Base-by-base conservation (phyloP, 2,888 invertebrate genomes). In the Anorthoa munda region DNA sequence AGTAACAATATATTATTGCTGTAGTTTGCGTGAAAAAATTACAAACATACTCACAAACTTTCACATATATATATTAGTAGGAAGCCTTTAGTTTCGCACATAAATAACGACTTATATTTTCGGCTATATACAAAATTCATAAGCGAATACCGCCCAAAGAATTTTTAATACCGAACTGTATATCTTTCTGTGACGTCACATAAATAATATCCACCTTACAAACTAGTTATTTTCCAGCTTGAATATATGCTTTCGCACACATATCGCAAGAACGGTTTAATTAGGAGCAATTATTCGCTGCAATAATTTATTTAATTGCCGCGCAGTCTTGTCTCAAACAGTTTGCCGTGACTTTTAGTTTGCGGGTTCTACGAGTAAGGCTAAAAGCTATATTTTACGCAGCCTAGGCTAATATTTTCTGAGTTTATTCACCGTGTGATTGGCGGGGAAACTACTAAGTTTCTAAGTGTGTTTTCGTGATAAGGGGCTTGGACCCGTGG, bases 291-390 rank as follows among this genome's bases (percentile, higher is more conserved):
- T 85, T 85, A 84, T 82, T 73, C 82, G 77, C 74, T 73, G 72
- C 74, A 66, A 82, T 82, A 86, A 86, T 76, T 85, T 82, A 78
- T 69, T 66, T 86, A 85, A 86, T 86, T 85, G 82, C 79, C 18
- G 0, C 18, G 31, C 48, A 69, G 77, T 73, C 66, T 78, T 85
- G 80, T 75, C 74, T 83, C n/a, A 4, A 75, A 61, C 26, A 65
- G 60, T 61, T 73, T 50, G 17, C 51, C 2, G 59, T 45, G n/a
- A 59, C n/a, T 51, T 70, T 61, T 50, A 67, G 78, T 67, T 66
- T n/a, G 4, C 3, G 48, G n/a, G 39, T 15, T 63, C 46, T 39
- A 51, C 17, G 15, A 15, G 39, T 50, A n/a, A 23, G 13, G 9
- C 15, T 51, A 23, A 45, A 26, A 4, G 45, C 26, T 55, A 50